Evolutionary conservation across 2,113 vertebrate species (phyloP), one percentile per base, ranked within the genome.

Genomic region (Okapia johnstoni): DNA sequence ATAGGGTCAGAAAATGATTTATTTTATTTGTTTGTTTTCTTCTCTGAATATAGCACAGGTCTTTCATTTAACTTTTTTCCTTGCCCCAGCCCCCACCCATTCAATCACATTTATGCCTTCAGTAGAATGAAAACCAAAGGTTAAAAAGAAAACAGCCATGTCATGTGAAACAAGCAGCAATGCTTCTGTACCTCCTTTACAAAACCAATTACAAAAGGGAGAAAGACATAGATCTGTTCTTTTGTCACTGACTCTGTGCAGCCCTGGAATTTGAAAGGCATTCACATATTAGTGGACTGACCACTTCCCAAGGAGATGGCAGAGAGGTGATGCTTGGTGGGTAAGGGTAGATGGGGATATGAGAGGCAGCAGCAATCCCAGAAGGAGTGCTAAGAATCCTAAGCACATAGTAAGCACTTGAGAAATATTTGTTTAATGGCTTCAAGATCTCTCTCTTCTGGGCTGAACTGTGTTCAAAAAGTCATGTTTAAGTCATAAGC

Each of bases 11-110:
- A 85, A 30, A 80, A 33, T 57, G 15, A 3, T 57, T 40, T 83
- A 43, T 26, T 76, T 77, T 61, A 63, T 9, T 13, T 79, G 30
- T 43, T 55, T 36, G 15, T 84, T 81, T 81, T 61, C 5, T 58
- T 15, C 30, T 50, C 40, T 83, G 46, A 79, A 48, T 54, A 73
- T 40, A 52, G 61, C 48, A 11, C 5, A 15, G 33, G 48, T 46
- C 25, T 96, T 96, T 77, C 5, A 48, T 48, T 60, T 94, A 73
- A 2, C 25, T 58, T 58, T 93, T 93, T n/a, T 73, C 54, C 7
- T 86, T 52, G 10, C 7, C 28, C n/a, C 46, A 58, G 16, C 17
- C 13, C 15, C 25, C 5, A 28, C 30, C 8, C 4, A 46, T 36
- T 52, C 19, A 76, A 48, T 94, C 33, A 21, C 40, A 63, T 15